Evolutionary conservation across 1,140 invertebrate species (phyloP), one percentile per base, ranked within the genome.

Genomic region (Diorhabda sublineata): DNA sequence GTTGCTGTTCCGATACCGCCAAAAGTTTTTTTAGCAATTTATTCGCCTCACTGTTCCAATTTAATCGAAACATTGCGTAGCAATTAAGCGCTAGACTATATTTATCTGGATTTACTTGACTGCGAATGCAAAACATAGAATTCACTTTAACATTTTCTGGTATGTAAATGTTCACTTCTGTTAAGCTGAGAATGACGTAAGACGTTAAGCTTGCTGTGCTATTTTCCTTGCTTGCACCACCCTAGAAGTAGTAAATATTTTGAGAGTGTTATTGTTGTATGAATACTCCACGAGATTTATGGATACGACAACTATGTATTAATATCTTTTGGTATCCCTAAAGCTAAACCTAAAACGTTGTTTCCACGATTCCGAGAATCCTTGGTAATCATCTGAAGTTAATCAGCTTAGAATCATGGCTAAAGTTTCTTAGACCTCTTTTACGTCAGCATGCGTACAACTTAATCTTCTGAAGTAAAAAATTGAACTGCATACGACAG

Each of bases 131-230:
- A 43, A 81, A 81, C 26, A 85, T 77, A 4, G 86, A 87, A 68
- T 85, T 84, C 2, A 81, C 79, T 8, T 82, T 78, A 2, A 84
- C 74, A 42, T 77, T 71, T 3, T 83, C 74, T 6, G 80, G 74
- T 47, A 85, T 73, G 11, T 81, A 73, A 44, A 83, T 79, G 0
- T 83, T 81, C 42, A 86, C 86, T 76, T 90, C 86, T 44, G 89
- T 71, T 9, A 90, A 81, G 45, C 88, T 83, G 3, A 88, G 82
- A 4, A 89, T 71, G 52, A 90, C 87, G 71, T 89, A 90, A 0
- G 88, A 86, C 1, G 88, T 89, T 47, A 90, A 76, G 0, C 84
- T 83, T 0, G 83, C 76, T 0, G 83, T 83, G 11, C 83, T 82
- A n/a, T 79, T 80, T 61, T 88, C 86, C n/a, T 86, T 86, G 56